Evolutionary conservation across 2,113 vertebrate genomes (phyloP).

Genomic region (Oncorhynchus tshawytscha): DNA sequence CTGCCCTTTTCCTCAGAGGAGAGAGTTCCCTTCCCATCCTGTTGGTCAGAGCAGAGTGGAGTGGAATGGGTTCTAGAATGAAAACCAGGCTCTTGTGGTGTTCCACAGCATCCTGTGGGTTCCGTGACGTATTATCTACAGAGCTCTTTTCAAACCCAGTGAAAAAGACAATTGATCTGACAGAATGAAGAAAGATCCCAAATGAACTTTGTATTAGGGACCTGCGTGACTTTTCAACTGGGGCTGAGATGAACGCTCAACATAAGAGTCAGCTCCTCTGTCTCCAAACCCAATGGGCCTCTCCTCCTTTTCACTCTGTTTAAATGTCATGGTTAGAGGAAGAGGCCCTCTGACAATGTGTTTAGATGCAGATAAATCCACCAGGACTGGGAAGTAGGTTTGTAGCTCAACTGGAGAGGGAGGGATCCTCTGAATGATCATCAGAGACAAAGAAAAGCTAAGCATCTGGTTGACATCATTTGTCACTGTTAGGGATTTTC

Average conservation of each 20-base stretch:
- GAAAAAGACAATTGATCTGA: constrained; percentile 47
- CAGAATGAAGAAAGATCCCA: constrained; percentile 49
- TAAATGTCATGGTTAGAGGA: constrained; percentile 27
- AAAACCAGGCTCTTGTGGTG: constrained; percentile 60
- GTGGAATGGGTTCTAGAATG: constrained; percentile 41
- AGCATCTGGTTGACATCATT: constrained; percentile 13
- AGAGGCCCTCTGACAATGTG: constrained; percentile 8
- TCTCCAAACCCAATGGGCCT: background rate
- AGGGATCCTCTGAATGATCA: background rate
- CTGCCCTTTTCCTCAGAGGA: background rate
- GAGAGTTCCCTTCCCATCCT: constrained; percentile 36
- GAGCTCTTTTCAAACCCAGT: constrained; percentile 46
- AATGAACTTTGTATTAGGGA: constrained; percentile 49
- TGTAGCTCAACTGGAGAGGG: background rate
- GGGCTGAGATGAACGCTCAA: constrained; percentile 22
- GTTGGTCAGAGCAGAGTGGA: constrained; percentile 44
- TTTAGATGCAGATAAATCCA: constrained; percentile 16
- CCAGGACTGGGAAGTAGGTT: background rate
- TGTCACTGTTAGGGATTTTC: constrained; percentile 21
- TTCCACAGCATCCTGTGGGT: constrained; percentile 62
- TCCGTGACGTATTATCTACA: constrained; percentile 54
- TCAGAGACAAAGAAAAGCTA: background rate
- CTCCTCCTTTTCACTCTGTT: constrained; percentile 21
- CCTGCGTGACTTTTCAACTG: constrained; percentile 33
- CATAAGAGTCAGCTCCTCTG: constrained; percentile 18